phyloP scores from a whole-genome alignment of 2,888 invertebrate genomes.

The Leptinotarsa peninsularis region DNA sequence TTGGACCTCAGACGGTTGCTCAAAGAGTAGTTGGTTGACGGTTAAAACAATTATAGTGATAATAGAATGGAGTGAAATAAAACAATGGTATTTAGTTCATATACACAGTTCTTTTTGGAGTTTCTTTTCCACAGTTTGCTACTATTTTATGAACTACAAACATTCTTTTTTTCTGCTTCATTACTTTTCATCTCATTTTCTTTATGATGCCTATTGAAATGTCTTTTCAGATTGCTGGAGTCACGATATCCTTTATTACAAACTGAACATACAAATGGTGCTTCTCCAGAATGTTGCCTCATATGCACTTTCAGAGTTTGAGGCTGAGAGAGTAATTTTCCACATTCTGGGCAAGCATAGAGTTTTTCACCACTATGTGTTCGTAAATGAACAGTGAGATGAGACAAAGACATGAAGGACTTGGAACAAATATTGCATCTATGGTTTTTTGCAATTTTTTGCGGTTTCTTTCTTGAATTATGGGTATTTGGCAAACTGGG shows the following conservation, averaged over 20 bases:
- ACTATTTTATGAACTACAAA: not conserved
- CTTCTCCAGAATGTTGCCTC: slow-evolving; percentile 60
- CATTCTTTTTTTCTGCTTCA: not conserved
- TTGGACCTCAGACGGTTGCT: too few species aligned
- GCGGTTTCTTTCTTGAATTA: slow-evolving; percentile 5
- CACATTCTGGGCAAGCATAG: slow-evolving; percentile 60
- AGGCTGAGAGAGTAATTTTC: slow-evolving; percentile 48
- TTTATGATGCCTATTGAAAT: slow-evolving; percentile 33
- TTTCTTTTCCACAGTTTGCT: not conserved
- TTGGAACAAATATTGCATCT: slow-evolving; percentile 48
- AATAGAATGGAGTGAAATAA: not conserved
- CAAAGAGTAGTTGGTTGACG: too few species aligned
- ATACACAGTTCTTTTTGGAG: too few species aligned
- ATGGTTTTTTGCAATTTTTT: slow-evolving; percentile 18
- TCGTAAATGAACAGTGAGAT: slow-evolving; percentile 59
- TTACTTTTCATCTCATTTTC: not conserved
- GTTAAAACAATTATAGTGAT: too few species aligned
- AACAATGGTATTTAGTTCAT: too few species aligned
- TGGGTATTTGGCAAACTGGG: not conserved
- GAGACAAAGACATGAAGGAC: slow-evolving; percentile 50
- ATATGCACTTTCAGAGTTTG: slow-evolving; percentile 57
- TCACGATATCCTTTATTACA: slow-evolving; percentile 54
- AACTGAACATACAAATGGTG: slow-evolving; percentile 55
- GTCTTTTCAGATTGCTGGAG: slow-evolving; percentile 35
- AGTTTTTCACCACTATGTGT: slow-evolving; percentile 61